Percentiles rank a stretch among this genome's conserved stretches.
Evolutionary conservation across 2,888 invertebrate species (phyloP).

Genomic region (Bursaphelenchus okinawaensis): DNA sequence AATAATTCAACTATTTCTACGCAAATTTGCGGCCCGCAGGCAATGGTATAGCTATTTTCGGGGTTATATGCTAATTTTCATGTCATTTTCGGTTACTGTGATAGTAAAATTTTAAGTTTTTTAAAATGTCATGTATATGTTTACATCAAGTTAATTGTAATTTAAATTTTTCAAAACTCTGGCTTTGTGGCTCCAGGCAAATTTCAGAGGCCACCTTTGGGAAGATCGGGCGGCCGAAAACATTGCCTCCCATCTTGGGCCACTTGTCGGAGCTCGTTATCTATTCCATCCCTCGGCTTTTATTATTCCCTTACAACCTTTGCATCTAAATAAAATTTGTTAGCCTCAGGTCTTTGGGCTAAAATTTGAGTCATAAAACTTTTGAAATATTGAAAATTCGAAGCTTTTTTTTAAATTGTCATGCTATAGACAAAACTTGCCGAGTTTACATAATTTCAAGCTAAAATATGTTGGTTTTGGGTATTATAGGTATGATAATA

Average conservation of each 20-base stretch:
- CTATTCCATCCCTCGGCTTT: not conserved
- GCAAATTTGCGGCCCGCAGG: no score
- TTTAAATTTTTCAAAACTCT: no score
- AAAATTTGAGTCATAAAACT: not conserved
- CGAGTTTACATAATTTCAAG: no score
- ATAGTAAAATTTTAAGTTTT: no score
- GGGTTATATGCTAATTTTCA: no score
- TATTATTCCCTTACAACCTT: not conserved
- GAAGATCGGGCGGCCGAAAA: not conserved
- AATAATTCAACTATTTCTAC: not conserved
- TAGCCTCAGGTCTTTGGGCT: not conserved
- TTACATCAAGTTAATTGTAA: no score
- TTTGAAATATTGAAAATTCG: not conserved
- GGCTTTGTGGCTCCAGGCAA: not conserved
- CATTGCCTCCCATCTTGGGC: not conserved
- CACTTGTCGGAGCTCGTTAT: constrained; percentile 1
- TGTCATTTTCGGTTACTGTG: no score
- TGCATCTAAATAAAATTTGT: not conserved
- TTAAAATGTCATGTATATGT: no score
- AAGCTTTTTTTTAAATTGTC: not conserved
- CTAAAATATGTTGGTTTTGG: no score
- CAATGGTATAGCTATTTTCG: no score
- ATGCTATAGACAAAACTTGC: not conserved
- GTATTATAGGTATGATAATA: no score
- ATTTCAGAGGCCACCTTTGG: not conserved